Conservation (phyloP, 2,797 vertebrate species). For the Rhinichthys osculus region DNA sequence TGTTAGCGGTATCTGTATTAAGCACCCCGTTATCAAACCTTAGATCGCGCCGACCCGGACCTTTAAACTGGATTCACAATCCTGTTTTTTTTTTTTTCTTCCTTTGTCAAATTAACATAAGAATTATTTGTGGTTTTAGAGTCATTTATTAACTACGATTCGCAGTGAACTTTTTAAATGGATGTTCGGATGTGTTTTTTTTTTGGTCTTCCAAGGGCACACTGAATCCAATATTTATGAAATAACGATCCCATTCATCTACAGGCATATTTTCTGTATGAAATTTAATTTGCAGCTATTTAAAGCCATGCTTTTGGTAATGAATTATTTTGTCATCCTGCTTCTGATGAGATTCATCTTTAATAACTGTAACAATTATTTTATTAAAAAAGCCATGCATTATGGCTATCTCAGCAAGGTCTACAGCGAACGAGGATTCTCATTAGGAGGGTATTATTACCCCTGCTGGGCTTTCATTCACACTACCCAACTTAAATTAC, state of each 20-base stretch:
- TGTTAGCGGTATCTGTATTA: conserved; percentile 12
- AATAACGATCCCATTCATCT: conserved; percentile 78
- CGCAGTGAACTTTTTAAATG: conserved; percentile 60
- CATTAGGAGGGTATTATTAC: conserved; percentile 84
- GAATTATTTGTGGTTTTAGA: conserved; percentile 31
- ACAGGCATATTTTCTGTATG: conserved; percentile 71
- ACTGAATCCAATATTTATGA: conserved; percentile 77
- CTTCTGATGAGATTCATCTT: conserved; percentile 85
- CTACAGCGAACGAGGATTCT: conserved; percentile 79
- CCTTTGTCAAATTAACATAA: conserved; percentile 15
- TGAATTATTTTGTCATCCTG: conserved; percentile 85
- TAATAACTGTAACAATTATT: conserved; percentile 87
- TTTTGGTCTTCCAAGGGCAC: conserved; percentile 73
- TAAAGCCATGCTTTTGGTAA: conserved; percentile 82
- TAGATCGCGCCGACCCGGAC: background rate
- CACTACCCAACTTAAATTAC: conserved; percentile 78
- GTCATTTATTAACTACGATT: conserved; percentile 57
- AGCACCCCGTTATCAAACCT: conserved; percentile 1
- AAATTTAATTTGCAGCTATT: conserved; percentile 83
- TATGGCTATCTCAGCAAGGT: conserved; percentile 79
- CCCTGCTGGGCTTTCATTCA: conserved; percentile 77
- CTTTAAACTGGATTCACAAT: conserved; percentile 8
- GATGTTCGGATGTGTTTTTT: conserved; percentile 64
- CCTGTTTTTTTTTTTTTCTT: background rate
- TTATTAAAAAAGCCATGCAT: conserved; percentile 83